These are phyloP conservation scores for Acrossocheilus wenchowensis DNA, from an alignment of 2,797 vertebrate genomes.

Conservation along the genomic window DNA sequence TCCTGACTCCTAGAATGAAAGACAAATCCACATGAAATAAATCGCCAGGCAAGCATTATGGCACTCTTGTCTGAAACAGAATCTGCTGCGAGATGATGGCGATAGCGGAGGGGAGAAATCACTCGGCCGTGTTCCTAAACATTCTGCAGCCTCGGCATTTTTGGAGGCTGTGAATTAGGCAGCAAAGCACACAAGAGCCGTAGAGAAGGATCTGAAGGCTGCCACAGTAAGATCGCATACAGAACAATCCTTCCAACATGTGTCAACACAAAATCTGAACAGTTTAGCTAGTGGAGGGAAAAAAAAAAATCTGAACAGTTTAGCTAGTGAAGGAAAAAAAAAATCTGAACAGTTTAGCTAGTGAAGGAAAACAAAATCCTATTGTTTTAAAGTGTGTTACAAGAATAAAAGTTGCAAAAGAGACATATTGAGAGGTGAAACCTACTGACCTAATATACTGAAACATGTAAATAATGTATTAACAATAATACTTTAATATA, in stretches of 20 bases:
- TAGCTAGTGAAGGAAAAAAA: background rate
- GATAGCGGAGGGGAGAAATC: conserved; percentile 18
- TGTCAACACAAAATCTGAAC: background rate
- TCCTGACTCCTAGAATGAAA: conserved; percentile 26
- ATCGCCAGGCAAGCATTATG: conserved; percentile 11
- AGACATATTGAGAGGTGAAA: background rate
- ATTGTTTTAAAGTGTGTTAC: background rate
- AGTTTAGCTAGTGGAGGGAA: background rate
- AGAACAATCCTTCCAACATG: conserved; percentile 3
- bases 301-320: background rate
- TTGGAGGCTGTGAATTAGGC: conserved; percentile 31
- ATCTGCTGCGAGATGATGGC: conserved; percentile 18
- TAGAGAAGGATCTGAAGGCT: conserved; percentile 64
- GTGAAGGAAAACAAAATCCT: background rate
- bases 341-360: background rate
- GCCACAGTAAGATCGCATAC: conserved; percentile 58
- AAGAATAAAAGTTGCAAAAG: background rate
- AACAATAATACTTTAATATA: background rate
- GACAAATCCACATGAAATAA: conserved; percentile 40
- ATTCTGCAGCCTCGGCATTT: conserved; percentile 48
- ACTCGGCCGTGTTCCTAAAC: conserved; percentile 38
- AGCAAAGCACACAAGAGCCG: conserved; percentile 52
- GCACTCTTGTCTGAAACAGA: conserved; percentile 31
- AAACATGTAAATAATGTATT: background rate
- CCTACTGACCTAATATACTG: background rate